Base-by-base conservation (phyloP, 2,888 invertebrate genomes). In the Diarsia rubi region DNA sequence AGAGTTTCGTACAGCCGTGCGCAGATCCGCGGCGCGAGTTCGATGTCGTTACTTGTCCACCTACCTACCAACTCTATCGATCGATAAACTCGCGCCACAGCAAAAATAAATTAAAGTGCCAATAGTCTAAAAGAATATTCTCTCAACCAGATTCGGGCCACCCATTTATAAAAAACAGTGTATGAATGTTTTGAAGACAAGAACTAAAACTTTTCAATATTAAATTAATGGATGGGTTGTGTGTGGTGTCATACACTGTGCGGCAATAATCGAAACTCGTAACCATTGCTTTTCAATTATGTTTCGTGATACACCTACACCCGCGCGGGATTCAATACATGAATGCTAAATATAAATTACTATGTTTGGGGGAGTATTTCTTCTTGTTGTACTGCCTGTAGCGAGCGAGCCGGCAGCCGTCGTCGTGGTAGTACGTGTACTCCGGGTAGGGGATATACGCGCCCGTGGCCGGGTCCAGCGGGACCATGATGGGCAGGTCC, bases 1-100 rank as follows among this genome's bases (percentile, higher is more conserved):
- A 92, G 96, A 96, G 96, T 96, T 96, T 95, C 96, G 95, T 92
- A 93, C 89, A 95, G 96, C 96, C 96, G 96, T 96, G 96, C 95
- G 88, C 88, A 93, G 91, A 79, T 88, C 90, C 85, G 88, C 75
- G 86, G 85, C 88, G 86, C 84, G 86, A 82, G 87, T 82, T 80
- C 88, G 87, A 90, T 87, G 87, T 87, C 82, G 69, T 62, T 65
- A 63, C 21, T 44, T 74, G 59, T 57, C 52, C 49, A 31, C 47
- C 63, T 64, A 66, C 59, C 16, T 42, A 21, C 27, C 3, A 85
- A 82, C 68, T 12, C 44, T 54, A 31, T 73, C 80, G 67, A 84
- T 85, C 79, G 83, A 77, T 75, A 67, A 88, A 82, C 88, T 88
- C 88, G 83, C 83, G 83, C 84, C 84, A 64, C 88, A 76, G 85